Percentiles rank a stretch among this genome's conserved stretches.
Evolutionary conservation across 2,888 invertebrate genomes (phyloP).

Genomic region (Nomada lathburiana): DNA sequence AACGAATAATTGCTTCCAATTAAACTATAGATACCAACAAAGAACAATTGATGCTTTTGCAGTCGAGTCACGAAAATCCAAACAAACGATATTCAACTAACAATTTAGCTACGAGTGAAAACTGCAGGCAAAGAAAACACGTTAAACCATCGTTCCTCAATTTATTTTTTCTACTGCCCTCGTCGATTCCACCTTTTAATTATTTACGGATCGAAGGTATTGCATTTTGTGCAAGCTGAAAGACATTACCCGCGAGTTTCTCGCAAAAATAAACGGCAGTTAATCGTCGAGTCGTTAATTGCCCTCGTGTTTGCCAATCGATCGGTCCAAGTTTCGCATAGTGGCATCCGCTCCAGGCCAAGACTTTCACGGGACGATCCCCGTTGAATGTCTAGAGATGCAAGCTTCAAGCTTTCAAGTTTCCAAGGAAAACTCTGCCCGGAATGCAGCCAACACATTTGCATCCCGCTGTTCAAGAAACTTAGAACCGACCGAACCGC

Average conservation of each 20-base stretch:
- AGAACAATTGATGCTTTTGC: too few relatives aligned
- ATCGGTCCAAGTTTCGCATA: slow-evolving; percentile 20
- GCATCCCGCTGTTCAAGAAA: slow-evolving; percentile 67
- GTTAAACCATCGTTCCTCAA: too few relatives aligned
- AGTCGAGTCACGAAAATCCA: too few relatives aligned
- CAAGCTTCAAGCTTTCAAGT: slow-evolving; percentile 48
- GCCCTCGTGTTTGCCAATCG: slow-evolving; percentile 39
- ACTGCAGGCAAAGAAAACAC: too few relatives aligned
- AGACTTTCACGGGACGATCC: slow-evolving; percentile 23
- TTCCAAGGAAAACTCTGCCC: slow-evolving; percentile 68
- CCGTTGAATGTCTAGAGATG: slow-evolving; percentile 10
- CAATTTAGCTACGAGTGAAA: too few relatives aligned
- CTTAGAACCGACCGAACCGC: slow-evolving; percentile 62
- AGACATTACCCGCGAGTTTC: neutral
- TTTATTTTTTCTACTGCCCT: too few relatives aligned
- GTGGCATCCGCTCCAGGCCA: slow-evolving; percentile 11
- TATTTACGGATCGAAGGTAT: neutral
- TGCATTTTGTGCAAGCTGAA: neutral
- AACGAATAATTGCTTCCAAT: too few relatives aligned
- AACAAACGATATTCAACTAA: too few relatives aligned
- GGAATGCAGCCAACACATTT: slow-evolving; percentile 75
- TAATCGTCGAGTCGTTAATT: slow-evolving; percentile 15
- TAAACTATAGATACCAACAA: too few relatives aligned
- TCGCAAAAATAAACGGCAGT: neutral
- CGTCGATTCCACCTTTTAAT: neutral